A percentile compares a stretch with the other conserved stretches of the same genome.
Evolutionary conservation across 2,888 invertebrate species (phyloP).

Genomic region (Zygothrica quintamaculata): DNA sequence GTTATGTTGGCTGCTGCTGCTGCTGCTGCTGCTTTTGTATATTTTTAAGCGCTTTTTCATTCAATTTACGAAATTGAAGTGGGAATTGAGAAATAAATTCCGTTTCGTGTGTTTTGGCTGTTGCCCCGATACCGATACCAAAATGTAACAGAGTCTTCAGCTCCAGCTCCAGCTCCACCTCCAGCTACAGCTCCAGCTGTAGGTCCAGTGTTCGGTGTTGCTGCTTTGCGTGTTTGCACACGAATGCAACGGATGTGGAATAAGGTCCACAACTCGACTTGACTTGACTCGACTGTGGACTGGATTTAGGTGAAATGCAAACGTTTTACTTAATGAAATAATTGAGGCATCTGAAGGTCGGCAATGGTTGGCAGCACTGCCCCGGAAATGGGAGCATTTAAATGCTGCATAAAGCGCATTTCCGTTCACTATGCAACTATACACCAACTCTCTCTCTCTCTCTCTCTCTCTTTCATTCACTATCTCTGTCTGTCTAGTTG

Average conservation of each 20-base stretch:
- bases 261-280: constrained; percentile 23
- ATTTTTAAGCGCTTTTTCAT: constrained; percentile 83
- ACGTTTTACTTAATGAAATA: constrained; percentile 80
- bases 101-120: constrained; percentile 67
- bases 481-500: constrained; percentile 19
- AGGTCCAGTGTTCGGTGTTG: background rate
- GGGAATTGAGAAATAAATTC: constrained; percentile 84
- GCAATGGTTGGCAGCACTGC: constrained; percentile 24
- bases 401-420: constrained; percentile 73
- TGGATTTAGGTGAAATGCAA: constrained; percentile 80
- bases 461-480: background rate
- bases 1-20: constrained; percentile 28
- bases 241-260: constrained; percentile 71
- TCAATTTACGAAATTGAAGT: constrained; percentile 84
- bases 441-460: background rate
- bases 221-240: constrained; percentile 64
- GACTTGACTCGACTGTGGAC: constrained; percentile 35
- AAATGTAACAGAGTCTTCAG: too few relatives aligned
- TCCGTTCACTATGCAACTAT: constrained; percentile 59
- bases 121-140: constrained; percentile 38
- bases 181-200: constrained; percentile 5
- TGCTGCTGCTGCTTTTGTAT: constrained; percentile 74
- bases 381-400: constrained; percentile 71
- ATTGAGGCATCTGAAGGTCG: constrained; percentile 75
- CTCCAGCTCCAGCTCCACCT: constrained; percentile 20